These are phyloP conservation scores for Fulica atra DNA, from an alignment of 2,113 vertebrate genomes.

Conservation along the genomic window DNA sequence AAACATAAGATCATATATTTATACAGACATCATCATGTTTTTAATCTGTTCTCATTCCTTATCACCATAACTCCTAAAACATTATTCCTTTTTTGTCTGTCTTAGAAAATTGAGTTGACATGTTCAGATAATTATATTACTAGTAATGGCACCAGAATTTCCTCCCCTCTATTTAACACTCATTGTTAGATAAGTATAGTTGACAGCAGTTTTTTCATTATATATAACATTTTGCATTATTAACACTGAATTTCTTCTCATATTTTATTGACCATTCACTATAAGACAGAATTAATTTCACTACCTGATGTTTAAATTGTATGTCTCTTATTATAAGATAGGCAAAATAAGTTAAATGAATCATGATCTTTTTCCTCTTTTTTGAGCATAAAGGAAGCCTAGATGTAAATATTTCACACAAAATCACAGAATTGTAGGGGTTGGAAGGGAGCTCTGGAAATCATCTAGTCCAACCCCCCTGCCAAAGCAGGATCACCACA, in stretches of 20 bases:
- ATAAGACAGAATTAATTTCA: neutral
- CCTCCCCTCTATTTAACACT: neutral
- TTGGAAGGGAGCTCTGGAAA: too few species aligned
- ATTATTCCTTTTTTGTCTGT: neutral
- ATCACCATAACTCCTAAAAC: neutral
- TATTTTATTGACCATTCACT: neutral
- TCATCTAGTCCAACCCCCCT: too few species aligned
- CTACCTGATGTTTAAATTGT: neutral
- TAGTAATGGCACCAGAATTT: neutral
- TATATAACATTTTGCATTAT: neutral
- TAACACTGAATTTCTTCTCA: neutral
- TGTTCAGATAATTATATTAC: neutral
- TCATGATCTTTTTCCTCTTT: accelerated
- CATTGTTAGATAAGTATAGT: neutral
- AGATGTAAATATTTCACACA: neutral
- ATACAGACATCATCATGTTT: neutral
- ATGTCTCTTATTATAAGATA: neutral
- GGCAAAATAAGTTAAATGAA: neutral
- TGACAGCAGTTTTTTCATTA: neutral
- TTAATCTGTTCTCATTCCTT: neutral
- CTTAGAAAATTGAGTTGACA: neutral
- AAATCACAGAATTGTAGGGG: too few species aligned
- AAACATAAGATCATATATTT: neutral
- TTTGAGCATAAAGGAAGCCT: neutral
- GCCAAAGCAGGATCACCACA: too few species aligned